Evolutionary conservation across 2,113 vertebrate genomes (phyloP).

Genomic region (Isurus oxyrinchus): DNA sequence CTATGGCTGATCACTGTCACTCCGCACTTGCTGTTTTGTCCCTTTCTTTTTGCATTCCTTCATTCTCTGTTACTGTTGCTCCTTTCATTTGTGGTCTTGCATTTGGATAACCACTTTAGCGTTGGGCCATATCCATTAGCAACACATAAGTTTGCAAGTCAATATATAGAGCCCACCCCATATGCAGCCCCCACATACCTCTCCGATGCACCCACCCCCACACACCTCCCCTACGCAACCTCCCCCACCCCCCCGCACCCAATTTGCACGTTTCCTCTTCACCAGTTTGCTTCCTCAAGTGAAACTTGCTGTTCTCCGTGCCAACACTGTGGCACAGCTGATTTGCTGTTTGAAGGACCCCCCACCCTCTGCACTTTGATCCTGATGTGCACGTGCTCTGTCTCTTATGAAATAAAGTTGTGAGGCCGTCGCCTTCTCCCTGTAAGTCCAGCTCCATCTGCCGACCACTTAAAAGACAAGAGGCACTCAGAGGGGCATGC

Average conservation of each 20-base stretch:
- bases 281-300: not conserved
- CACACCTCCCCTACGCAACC: not conserved
- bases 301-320: not conserved
- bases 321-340: not conserved
- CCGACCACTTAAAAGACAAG: not conserved
- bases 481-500: not conserved
- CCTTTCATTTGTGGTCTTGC: not conserved
- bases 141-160: not conserved
- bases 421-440: not conserved
- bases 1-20: not conserved
- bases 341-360: not conserved
- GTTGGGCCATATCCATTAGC: not conserved
- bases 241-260: not conserved
- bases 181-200: not conserved
- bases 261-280: not conserved
- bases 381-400: not conserved
- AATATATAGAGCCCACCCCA: not conserved
- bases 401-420: not conserved
- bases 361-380: not conserved
- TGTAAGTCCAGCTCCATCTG: not conserved
- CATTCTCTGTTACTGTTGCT: not conserved
- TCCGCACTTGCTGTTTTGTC: not conserved
- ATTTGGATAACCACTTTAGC: not conserved
- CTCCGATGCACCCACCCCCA: no score
- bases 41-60: not conserved